Percentiles rank a stretch among this genome's conserved stretches.
Evolutionary conservation across 2,888 invertebrate species (phyloP).

Genomic region (Campoletis raptor): DNA sequence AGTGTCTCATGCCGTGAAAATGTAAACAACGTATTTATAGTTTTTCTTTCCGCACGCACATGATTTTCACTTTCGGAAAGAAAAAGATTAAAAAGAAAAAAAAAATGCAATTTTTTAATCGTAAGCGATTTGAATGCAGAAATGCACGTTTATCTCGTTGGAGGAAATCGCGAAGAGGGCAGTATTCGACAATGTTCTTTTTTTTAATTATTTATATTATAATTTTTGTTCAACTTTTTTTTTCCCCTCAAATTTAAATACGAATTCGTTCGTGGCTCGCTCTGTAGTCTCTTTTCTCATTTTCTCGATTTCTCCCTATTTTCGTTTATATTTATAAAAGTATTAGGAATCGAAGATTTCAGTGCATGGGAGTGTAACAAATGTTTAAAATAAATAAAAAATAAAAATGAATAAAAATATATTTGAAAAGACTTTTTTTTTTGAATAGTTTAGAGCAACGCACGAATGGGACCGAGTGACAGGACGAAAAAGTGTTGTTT

Average conservation of each 20-base stretch:
- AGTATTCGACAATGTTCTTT: conserved; percentile 17
- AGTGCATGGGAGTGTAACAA: neutral
- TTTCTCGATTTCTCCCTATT: neutral
- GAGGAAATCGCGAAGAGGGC: conserved; percentile 17
- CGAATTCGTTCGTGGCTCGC: neutral
- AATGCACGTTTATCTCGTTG: neutral
- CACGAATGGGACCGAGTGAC: neutral
- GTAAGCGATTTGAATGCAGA: neutral
- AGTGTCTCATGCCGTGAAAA: conserved; percentile 15
- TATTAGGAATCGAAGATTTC: neutral
- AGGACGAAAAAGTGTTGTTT: conserved; percentile 9
- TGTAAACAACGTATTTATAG: neutral
- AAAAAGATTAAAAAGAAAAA: neutral
- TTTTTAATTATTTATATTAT: neutral
- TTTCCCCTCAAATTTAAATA: neutral
- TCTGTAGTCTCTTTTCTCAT: neutral
- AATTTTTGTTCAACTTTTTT: neutral
- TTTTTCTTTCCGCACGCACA: conserved; percentile 6
- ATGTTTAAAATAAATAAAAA: neutral
- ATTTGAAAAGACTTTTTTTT: neutral
- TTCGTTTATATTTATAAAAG: neutral
- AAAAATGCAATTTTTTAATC: neutral
- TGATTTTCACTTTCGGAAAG: neutral
- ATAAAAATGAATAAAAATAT: neutral
- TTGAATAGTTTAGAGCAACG: neutral